Base-by-base conservation (phyloP, 2,113 vertebrate genomes). In the Glaucomys volans region DNA sequence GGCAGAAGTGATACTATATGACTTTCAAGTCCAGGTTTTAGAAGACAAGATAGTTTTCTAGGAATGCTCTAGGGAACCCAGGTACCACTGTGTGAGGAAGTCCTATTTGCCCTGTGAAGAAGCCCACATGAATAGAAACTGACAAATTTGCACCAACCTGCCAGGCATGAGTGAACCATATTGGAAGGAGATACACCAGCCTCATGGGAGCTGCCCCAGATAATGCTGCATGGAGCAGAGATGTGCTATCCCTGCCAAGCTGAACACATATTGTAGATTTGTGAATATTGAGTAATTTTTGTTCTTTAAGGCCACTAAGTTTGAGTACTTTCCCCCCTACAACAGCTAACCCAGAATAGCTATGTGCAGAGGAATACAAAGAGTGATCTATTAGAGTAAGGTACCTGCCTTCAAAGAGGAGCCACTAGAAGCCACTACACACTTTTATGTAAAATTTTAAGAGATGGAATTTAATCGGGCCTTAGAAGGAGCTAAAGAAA, bases 401-500 rank as follows among this genome's bases (percentile, higher is more conserved):
- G 16, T 37, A 12, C 5, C 67, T 59, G 28, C 44, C 74, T 75
- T 72, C 47, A 90, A 47, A 32, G 22, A 87, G 24, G 62, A 77
- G 24, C 50, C 40, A 22, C 79, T 91, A 74, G 52, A 81, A 86
- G 24, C 8, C 76, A 76, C n/a, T n/a, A n/a, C n/a, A n/a, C n/a
- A 74, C 71, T 74, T 83, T 44, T 20, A 74, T 37, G 24, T 42
- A 92, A 79, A 40, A 79, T 37, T 69, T 95, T 75, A 86, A 81
- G 86, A 82, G 50, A 79, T 42, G 8, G 67, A 93, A 10, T 66
- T 87, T 71, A 44, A 64, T 57, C 42, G 44, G 47, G 16, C 1
- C 52, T 91, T 76, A 83, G 64, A 93, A 83, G 17, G 37, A 84
- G 57, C 37, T 28, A 12, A 87, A 93, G 94, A 64, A 90, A 90